Percentiles rank a stretch among this genome's conserved stretches.
Evolutionary conservation across 2,113 vertebrate genomes (phyloP).

Genomic region (Datnioides undecimradiatus): DNA sequence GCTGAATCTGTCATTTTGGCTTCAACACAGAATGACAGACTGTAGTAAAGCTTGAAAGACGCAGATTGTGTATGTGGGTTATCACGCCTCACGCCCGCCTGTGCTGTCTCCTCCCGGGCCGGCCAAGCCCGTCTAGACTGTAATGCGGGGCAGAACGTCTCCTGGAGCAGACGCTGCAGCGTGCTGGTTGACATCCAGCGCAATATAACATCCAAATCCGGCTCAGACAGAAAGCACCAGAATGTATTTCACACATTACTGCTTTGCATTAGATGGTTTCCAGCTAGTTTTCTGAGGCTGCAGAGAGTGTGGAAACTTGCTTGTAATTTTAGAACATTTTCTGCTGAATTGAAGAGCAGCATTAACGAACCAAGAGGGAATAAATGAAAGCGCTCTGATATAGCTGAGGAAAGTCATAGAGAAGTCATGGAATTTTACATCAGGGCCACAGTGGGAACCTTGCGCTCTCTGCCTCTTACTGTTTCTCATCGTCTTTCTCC

Average conservation of each 20-base stretch:
- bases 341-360: slow-evolving; percentile 48
- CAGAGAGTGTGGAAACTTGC: slow-evolving; percentile 20
- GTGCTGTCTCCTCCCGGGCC: slow-evolving; percentile 21
- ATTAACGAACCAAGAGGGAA: slow-evolving; percentile 43
- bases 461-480: not conserved
- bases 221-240: slow-evolving; percentile 44
- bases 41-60: slow-evolving; percentile 33
- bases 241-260: slow-evolving; percentile 48
- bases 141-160: slow-evolving; percentile 39
- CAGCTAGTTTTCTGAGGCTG: slow-evolving; percentile 12
- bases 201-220: slow-evolving; percentile 42
- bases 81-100: slow-evolving; percentile 15
- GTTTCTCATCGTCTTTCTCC: not conserved
- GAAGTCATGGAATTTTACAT: slow-evolving; percentile 33
- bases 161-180: slow-evolving; percentile 14
- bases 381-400: slow-evolving; percentile 36
- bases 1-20: slow-evolving; percentile 56
- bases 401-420: slow-evolving; percentile 32
- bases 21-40: slow-evolving; percentile 51
- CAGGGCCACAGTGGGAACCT: slow-evolving; percentile 11
- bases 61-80: slow-evolving; percentile 31
- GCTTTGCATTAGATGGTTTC: slow-evolving; percentile 32
- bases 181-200: slow-evolving; percentile 56
- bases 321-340: slow-evolving; percentile 34
- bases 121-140: slow-evolving; percentile 57